A percentile compares a stretch with the other conserved stretches of the same genome.
phyloP scores from a whole-genome alignment of 2,113 vertebrate species.

The Tychaedon coryphoeus region DNA sequence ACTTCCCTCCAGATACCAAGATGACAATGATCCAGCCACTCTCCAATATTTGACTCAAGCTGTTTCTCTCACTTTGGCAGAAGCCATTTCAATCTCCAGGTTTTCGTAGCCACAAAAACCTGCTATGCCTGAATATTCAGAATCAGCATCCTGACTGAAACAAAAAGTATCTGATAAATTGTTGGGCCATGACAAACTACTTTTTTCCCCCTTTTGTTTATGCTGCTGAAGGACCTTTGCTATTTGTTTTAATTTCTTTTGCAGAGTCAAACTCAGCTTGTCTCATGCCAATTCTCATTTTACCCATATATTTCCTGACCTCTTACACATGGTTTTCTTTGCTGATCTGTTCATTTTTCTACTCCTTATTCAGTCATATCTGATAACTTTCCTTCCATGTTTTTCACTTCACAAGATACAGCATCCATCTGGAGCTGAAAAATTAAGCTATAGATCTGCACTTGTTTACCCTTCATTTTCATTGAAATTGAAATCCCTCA shows the following conservation, averaged over 20 bases:
- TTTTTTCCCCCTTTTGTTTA: not conserved
- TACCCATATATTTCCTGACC: not conserved
- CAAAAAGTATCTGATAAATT: not conserved
- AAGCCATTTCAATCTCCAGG: not conserved
- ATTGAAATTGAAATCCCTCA: slow-evolving; percentile 9
- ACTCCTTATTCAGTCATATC: not conserved
- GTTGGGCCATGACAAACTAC: not conserved
- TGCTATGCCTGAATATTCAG: not conserved
- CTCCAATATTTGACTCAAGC: not conserved
- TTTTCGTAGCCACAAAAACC: not conserved
- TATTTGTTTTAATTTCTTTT: slow-evolving; percentile 2
- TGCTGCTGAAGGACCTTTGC: not conserved
- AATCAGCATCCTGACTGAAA: not conserved
- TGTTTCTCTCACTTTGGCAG: not conserved
- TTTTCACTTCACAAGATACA: not conserved
- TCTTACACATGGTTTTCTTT: not conserved
- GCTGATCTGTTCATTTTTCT: not conserved
- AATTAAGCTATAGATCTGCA: not conserved
- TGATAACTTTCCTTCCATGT: not conserved
- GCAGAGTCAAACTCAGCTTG: not conserved
- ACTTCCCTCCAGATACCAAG: not conserved
- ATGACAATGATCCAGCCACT: not conserved
- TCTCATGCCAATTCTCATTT: not conserved
- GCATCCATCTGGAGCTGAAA: not conserved
- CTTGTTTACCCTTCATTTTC: not conserved